Conservation (phyloP, 2,797 vertebrate species). For the Neopelma chrysocephalum region DNA sequence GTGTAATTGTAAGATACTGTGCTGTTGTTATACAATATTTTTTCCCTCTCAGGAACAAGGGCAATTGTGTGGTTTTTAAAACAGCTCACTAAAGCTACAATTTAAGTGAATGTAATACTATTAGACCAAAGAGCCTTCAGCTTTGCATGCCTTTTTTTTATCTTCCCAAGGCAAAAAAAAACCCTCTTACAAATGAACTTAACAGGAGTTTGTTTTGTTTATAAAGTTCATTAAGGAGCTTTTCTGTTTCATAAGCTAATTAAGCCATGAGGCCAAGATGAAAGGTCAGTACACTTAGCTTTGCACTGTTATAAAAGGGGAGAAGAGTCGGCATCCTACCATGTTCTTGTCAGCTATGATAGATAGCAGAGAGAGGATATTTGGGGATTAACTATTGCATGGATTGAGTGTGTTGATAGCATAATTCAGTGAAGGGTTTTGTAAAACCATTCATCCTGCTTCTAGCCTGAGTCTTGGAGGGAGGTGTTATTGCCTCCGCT, state of each 20-base stretch:
- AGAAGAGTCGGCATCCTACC: not conserved
- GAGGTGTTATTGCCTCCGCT: not conserved
- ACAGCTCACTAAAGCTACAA: constrained; percentile 45
- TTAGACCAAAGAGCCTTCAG: constrained; percentile 49
- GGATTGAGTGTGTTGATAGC: not conserved
- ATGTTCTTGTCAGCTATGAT: not conserved
- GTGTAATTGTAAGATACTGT: not conserved
- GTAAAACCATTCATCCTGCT: not conserved
- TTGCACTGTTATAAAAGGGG: not conserved
- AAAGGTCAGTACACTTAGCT: constrained; percentile 42
- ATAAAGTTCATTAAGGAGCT: constrained; percentile 61
- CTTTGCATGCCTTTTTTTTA: not conserved
- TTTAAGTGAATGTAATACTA: constrained; percentile 61
- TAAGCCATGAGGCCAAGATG: constrained; percentile 49
- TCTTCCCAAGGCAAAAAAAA: not conserved
- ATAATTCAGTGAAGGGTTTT: not conserved
- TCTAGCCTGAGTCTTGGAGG: not conserved
- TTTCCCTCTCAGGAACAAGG: constrained; percentile 31
- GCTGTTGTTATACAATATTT: constrained; percentile 2
- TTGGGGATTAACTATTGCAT: constrained; percentile 1
- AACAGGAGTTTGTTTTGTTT: constrained; percentile 66
- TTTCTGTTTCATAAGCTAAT: constrained; percentile 69
- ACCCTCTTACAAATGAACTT: not conserved
- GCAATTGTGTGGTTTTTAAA: constrained; percentile 53
- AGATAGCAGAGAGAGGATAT: not conserved